phyloP scores from a whole-genome alignment of 2,113 vertebrate genomes.

The Anseranas semipalmata region DNA sequence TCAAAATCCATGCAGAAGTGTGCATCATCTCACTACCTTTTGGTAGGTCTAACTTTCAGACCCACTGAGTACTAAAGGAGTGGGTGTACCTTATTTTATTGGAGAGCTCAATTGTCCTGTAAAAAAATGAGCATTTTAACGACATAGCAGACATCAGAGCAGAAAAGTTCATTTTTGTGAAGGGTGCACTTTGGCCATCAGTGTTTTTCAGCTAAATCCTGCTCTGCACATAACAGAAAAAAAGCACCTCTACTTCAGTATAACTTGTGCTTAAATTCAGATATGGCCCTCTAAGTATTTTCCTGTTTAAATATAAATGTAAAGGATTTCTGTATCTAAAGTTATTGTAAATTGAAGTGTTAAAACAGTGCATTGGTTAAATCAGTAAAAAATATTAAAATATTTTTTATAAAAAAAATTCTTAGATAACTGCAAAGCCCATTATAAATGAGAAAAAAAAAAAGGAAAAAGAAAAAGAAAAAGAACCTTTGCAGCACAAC shows the following conservation, averaged over 20 bases:
- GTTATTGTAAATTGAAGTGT: not conserved
- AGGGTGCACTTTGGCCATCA: not conserved
- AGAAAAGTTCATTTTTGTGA: not conserved
- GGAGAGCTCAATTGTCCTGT: not conserved
- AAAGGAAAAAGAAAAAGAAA: not conserved
- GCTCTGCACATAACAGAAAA: not conserved
- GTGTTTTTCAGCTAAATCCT: not conserved
- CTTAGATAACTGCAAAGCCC: not conserved
- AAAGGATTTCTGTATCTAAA: not conserved
- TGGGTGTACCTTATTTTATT: not conserved
- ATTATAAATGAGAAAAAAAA: not conserved
- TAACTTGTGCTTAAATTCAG: not conserved
- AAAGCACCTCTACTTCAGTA: not conserved
- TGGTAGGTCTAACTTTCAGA: not conserved
- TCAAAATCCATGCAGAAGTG: not conserved
- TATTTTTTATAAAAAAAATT: not conserved
- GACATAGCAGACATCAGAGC: not conserved
- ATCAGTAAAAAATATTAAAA: not conserved
- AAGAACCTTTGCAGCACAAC: not conserved
- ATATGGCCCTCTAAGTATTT: not conserved
- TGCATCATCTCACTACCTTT: not conserved
- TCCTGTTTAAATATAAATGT: not conserved
- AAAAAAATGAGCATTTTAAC: not conserved
- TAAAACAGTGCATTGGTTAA: not conserved
- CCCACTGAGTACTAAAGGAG: not conserved